Percentiles rank a stretch among this genome's conserved stretches.
Evolutionary conservation across 2,888 invertebrate genomes (phyloP).

Genomic region (Epirrita christyi): DNA sequence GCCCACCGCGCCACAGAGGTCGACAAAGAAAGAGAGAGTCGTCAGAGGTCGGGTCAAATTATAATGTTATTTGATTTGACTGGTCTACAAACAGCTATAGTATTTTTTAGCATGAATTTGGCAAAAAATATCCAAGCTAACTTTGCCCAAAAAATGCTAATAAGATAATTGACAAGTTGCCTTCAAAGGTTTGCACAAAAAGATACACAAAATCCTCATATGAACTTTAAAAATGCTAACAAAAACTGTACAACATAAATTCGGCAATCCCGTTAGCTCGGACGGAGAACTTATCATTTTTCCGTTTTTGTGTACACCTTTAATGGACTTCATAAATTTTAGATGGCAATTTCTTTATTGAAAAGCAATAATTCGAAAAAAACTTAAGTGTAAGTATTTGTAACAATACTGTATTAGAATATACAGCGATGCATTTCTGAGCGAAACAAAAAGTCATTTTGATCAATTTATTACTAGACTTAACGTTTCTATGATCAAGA

Average conservation of each 20-base stretch:
- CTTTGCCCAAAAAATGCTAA: conserved; percentile 2
- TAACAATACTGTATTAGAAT: too few relatives aligned
- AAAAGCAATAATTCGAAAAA: conserved; percentile 21
- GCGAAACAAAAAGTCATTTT: too few relatives aligned
- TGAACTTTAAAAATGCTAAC: conserved; percentile 16
- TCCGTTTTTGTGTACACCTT: conserved; percentile 70
- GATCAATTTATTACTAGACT: too few relatives aligned
- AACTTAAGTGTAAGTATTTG: too few relatives aligned
- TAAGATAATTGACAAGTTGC: conserved; percentile 27
- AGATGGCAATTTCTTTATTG: conserved; percentile 67
- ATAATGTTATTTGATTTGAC: too few relatives aligned
- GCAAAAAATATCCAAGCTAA: too few relatives aligned
- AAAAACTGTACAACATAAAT: conserved; percentile 46
- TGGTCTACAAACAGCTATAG: too few relatives aligned
- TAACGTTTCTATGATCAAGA: too few relatives aligned
- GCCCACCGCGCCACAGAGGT: too few relatives aligned
- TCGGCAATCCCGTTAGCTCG: conserved; percentile 69
- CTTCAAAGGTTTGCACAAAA: conserved; percentile 16
- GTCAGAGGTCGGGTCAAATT: too few relatives aligned
- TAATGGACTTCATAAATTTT: conserved; percentile 80
- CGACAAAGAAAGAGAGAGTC: too few relatives aligned
- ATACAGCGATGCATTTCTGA: neutral
- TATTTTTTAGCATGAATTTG: too few relatives aligned
- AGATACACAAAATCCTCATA: neutral
- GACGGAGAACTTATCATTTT: conserved; percentile 40